Conservation (phyloP, 64 coral and sea anemone species). For the Pachyseris speciosa region DNA sequence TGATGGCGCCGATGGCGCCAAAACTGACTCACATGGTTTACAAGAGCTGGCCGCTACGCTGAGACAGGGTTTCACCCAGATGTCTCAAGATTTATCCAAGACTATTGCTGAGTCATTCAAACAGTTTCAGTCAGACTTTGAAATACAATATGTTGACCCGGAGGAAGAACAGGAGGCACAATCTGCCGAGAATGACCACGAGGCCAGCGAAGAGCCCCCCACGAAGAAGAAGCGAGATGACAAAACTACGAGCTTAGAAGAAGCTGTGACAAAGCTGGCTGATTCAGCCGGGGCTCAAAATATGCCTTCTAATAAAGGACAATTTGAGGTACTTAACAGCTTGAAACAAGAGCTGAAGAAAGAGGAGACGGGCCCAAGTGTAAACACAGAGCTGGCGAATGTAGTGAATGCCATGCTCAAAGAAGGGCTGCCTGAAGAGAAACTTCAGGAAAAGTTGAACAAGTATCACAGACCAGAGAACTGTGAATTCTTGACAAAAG, state of each 20-base stretch:
- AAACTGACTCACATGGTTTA: slow-evolving; percentile 18
- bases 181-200: background rate
- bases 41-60: slow-evolving; percentile 13
- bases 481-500: slow-evolving; percentile 3
- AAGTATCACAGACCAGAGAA: background rate
- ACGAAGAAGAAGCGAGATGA: slow-evolving; percentile 16
- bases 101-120: slow-evolving; percentile 47
- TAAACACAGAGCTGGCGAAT: slow-evolving; percentile 48
- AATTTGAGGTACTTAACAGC: slow-evolving; percentile 52
- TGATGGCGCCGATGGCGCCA: slow-evolving; percentile 43
- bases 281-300: slow-evolving; percentile 7
- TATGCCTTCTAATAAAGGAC: slow-evolving; percentile 34
- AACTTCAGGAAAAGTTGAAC: slow-evolving; percentile 23
- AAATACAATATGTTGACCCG: background rate
- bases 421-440: slow-evolving; percentile 37
- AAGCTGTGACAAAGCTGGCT: slow-evolving; percentile 32
- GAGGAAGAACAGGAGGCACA: background rate
- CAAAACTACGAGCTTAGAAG: slow-evolving; percentile 6
- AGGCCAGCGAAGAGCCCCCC: background rate
- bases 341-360: slow-evolving; percentile 53
- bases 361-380: slow-evolving; percentile 38
- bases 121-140: slow-evolving; percentile 20
- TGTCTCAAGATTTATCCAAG: slow-evolving; percentile 9
- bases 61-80: background rate
- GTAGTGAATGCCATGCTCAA: slow-evolving; percentile 23